Conservation (phyloP, 2,113 vertebrate genomes). For the Kryptolebias marmoratus region DNA sequence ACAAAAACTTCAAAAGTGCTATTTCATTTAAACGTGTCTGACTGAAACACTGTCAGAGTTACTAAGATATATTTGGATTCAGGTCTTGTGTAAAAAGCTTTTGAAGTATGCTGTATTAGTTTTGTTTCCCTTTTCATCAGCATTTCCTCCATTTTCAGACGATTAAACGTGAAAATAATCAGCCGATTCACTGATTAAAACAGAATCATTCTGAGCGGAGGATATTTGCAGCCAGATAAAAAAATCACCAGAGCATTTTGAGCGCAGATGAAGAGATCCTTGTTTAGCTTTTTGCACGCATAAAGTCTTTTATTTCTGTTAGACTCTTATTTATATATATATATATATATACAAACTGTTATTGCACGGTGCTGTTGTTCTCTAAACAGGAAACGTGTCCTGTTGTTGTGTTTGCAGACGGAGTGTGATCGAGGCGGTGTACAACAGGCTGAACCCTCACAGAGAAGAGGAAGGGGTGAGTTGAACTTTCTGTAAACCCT, state of each 20-base stretch:
- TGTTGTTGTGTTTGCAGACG: constrained; percentile 82
- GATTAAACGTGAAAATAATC: not conserved
- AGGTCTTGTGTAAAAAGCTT: not conserved
- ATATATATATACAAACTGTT: constrained; percentile 32
- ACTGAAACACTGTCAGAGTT: no score
- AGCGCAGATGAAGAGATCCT: constrained; percentile 1
- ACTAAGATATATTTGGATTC: not conserved
- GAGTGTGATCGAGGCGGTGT: constrained; percentile 97
- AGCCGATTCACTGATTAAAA: not conserved
- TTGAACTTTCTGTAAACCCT: constrained; percentile 53
- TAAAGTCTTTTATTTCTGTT: constrained; percentile 38
- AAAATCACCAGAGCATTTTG: constrained; percentile 13
- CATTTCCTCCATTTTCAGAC: not conserved
- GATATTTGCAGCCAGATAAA: not conserved
- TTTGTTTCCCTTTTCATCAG: not conserved
- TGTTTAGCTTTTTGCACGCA: constrained; percentile 16
- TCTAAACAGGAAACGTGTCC: constrained; percentile 23
- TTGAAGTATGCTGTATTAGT: not conserved
- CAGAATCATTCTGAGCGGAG: not conserved
- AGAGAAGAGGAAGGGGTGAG: constrained; percentile 99
- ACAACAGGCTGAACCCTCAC: constrained; percentile 98
- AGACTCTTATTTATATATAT: constrained; percentile 27
- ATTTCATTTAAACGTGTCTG: no score
- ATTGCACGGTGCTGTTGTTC: not conserved
- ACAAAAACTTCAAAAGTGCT: no score